Evolutionary conservation across 2,888 invertebrate genomes (phyloP).

Genomic region (Nomada hirtipes): DNA sequence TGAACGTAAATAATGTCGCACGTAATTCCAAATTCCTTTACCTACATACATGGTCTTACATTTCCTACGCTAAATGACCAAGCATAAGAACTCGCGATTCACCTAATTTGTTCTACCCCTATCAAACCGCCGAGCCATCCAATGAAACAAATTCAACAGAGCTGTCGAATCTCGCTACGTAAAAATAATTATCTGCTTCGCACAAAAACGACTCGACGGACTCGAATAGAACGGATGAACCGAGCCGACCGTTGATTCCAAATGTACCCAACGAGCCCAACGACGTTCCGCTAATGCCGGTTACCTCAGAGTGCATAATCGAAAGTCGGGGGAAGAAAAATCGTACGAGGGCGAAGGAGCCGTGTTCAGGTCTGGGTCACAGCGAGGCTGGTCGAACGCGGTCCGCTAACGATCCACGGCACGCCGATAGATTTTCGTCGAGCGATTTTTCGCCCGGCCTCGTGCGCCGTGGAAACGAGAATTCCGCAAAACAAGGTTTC

Average conservation of each 20-base stretch:
- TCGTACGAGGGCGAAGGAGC: background rate
- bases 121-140: too few species aligned
- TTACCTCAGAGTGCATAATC: conserved; percentile 21
- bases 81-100: too few species aligned
- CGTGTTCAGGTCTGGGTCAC: conserved; percentile 30
- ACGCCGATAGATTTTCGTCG: conserved; percentile 55
- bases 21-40: background rate
- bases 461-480: conserved; percentile 38
- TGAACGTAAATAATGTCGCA: background rate
- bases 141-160: too few species aligned
- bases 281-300: background rate
- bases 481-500: conserved; percentile 66
- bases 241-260: background rate
- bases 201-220: background rate
- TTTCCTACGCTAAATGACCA: too few species aligned
- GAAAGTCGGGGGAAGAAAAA: background rate
- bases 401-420: conserved; percentile 54
- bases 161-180: too few species aligned
- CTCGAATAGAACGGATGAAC: background rate
- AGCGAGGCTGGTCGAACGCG: conserved; percentile 23
- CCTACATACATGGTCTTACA: too few species aligned
- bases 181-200: background rate
- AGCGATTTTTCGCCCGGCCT: conserved; percentile 31
- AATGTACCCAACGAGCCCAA: background rate
- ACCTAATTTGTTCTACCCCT: too few species aligned